Conservation (phyloP, 2,113 vertebrate species). For the Microcebus murinus region DNA sequence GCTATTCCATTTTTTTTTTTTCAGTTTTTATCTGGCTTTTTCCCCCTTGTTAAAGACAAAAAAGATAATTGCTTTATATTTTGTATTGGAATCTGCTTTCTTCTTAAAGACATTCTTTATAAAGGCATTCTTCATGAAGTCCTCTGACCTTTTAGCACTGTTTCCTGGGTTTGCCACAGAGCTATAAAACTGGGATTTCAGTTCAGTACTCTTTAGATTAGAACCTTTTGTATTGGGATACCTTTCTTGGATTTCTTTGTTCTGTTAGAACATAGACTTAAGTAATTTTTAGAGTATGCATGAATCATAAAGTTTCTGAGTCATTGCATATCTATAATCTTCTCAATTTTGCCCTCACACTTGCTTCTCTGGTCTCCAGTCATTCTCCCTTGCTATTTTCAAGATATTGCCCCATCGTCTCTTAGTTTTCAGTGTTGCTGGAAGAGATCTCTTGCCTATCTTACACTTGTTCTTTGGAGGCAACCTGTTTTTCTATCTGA, state of each 20-base stretch:
- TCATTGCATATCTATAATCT: neutral
- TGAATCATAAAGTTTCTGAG: neutral
- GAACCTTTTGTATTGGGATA: neutral
- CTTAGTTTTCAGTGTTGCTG: neutral
- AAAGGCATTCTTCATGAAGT: neutral
- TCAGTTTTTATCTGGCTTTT: neutral
- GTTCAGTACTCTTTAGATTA: neutral
- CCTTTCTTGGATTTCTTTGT: neutral
- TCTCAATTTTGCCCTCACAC: neutral
- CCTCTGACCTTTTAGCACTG: neutral
- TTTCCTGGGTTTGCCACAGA: neutral
- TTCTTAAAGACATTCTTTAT: neutral
- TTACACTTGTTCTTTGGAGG: neutral
- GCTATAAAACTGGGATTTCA: neutral
- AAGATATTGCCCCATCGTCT: neutral
- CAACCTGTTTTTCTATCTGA: neutral
- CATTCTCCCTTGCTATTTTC: neutral
- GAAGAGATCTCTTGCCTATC: neutral
- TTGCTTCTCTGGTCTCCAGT: neutral
- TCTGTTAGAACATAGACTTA: neutral
- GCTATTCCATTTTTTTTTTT: neutral
- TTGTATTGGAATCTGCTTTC: neutral
- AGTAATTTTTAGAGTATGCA: neutral
- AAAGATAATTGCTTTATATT: neutral
- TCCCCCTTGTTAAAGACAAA: neutral